Conservation (phyloP, 2,888 invertebrate species). For the Folsomia manolachei region DNA sequence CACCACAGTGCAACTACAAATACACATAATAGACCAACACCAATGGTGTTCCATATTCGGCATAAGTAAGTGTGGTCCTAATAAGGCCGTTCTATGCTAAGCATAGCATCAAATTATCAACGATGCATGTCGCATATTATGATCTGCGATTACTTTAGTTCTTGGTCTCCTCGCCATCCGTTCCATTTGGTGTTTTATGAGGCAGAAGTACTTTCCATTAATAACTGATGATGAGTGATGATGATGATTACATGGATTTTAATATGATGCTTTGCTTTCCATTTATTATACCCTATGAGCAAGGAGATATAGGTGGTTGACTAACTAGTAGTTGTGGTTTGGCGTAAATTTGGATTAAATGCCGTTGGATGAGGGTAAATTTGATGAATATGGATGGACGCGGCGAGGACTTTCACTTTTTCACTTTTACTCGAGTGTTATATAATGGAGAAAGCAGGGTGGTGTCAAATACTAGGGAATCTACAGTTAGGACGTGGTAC, state of each 20-base stretch:
- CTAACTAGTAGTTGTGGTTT: neutral
- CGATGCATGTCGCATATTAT: no score
- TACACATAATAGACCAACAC: neutral
- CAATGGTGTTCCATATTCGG: neutral
- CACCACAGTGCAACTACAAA: neutral
- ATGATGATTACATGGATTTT: neutral
- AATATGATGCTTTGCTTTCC: neutral
- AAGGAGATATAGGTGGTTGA: neutral
- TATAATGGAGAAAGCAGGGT: neutral
- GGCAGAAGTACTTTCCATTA: neutral
- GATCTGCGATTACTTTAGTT: no score
- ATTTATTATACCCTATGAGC: neutral
- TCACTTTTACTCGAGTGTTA: neutral
- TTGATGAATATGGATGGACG: constrained; percentile 1
- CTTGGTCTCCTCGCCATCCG: neutral
- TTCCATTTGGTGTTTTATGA: neutral
- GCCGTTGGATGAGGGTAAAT: neutral
- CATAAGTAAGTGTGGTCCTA: no score
- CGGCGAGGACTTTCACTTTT: neutral
- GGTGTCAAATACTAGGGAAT: no score
- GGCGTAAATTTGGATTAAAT: neutral
- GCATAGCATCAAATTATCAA: no score
- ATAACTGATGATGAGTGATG: neutral
- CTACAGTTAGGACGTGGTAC: no score
- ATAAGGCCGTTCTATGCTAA: no score